Evolutionary conservation across 2,888 invertebrate genomes (phyloP).

Genomic region (Caenorhabditis sp.): DNA sequence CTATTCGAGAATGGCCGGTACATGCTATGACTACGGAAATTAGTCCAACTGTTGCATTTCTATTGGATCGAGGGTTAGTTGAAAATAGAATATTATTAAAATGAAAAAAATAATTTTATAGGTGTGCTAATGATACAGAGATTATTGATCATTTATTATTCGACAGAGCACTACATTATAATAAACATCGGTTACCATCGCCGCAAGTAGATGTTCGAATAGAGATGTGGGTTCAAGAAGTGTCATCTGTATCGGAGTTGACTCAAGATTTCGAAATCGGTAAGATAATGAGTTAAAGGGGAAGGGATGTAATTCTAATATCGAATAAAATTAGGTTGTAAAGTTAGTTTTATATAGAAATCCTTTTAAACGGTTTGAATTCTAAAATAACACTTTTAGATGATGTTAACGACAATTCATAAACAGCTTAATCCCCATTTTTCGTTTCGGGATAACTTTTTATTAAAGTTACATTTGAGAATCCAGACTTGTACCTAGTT

Average conservation of each 20-base stretch:
- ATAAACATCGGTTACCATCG: slow-evolving; percentile 64
- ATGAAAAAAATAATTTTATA: slow-evolving; percentile 11
- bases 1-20: slow-evolving; percentile 25
- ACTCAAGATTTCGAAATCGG: slow-evolving; percentile 71
- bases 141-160: slow-evolving; percentile 68
- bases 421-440: no score
- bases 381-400: no score
- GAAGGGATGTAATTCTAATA: no score
- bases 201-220: slow-evolving; percentile 67
- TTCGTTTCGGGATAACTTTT: no score
- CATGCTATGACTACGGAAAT: slow-evolving; percentile 29
- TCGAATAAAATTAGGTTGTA: no score
- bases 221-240: slow-evolving; percentile 71
- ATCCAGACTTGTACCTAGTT: no score
- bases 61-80: slow-evolving; percentile 35
- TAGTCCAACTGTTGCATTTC: slow-evolving; percentile 39
- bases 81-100: neutral
- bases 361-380: no score
- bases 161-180: slow-evolving; percentile 63
- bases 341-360: no score
- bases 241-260: slow-evolving; percentile 69
- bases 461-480: no score
- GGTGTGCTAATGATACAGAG: slow-evolving; percentile 70
- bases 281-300: no score
- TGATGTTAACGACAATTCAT: no score